Evolutionary conservation across 2,888 invertebrate genomes (phyloP).

Genomic region (Stenolophus ochropezus): DNA sequence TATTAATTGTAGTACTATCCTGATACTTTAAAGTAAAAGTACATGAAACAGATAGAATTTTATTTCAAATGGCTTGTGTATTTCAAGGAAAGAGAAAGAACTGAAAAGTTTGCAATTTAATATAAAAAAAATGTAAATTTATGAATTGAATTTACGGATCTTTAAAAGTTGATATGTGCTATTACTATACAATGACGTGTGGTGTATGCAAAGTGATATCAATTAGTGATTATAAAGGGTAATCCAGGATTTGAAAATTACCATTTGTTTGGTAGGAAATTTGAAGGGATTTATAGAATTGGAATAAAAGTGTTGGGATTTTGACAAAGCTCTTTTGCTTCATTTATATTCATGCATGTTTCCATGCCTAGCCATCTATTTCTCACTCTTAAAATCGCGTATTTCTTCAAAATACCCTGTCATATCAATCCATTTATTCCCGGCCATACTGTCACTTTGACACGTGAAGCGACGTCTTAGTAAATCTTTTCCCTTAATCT

Average conservation of each 20-base stretch:
- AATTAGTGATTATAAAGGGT: constrained; percentile 1
- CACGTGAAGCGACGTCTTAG: constrained; percentile 31
- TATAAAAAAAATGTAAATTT: too few species aligned
- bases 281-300: constrained; percentile 5
- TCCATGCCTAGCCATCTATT: constrained; percentile 33
- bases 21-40: too few species aligned
- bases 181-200: neutral
- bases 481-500: constrained; percentile 37
- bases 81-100: too few species aligned
- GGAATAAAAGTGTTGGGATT: constrained; percentile 27
- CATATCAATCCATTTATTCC: constrained; percentile 42
- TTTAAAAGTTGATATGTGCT: neutral
- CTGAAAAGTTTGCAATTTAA: too few species aligned
- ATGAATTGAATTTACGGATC: neutral
- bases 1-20: too few species aligned
- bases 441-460: constrained; percentile 41
- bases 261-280: constrained; percentile 27
- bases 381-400: constrained; percentile 41
- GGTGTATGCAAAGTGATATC: neutral
- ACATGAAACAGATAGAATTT: too few species aligned
- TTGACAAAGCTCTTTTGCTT: constrained; percentile 43
- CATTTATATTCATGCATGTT: constrained; percentile 48
- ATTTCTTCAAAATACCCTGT: constrained; percentile 50
- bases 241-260: constrained; percentile 16
- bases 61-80: too few species aligned